These are phyloP conservation scores for Alosa sapidissima DNA, from an alignment of 2,797 vertebrate genomes.

Conservation along the genomic window DNA sequence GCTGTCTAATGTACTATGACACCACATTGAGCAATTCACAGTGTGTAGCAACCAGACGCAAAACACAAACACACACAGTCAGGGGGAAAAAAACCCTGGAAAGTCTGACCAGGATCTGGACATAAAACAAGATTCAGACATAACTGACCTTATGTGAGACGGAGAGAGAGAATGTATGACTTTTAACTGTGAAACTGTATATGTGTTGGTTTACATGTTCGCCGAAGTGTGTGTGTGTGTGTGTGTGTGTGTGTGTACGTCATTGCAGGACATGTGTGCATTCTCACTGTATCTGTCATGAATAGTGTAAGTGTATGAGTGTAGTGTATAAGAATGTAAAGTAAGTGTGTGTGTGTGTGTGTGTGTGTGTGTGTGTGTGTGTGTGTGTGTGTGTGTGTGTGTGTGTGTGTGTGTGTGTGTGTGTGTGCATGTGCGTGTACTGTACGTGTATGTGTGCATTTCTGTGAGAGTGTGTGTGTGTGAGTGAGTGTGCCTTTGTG, in stretches of 20 bases:
- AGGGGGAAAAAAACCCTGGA: background rate
- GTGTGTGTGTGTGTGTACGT: background rate
- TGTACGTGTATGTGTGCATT: too few relatives aligned
- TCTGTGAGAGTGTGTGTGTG: too few relatives aligned
- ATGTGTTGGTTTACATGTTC: background rate
- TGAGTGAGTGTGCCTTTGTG: too few relatives aligned
- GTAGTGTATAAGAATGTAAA: background rate
- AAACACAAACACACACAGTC: background rate
- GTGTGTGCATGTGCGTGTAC: too few relatives aligned
- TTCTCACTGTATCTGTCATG: background rate
- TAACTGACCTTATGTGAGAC: background rate
- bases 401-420: background rate
- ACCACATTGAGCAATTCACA: background rate
- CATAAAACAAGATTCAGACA: background rate
- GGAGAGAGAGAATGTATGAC: background rate
- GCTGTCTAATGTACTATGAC: background rate
- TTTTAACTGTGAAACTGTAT: background rate
- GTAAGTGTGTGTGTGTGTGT: background rate
- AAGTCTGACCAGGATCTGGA: background rate
- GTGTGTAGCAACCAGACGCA: constrained; percentile 9
- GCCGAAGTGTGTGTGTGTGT: background rate
- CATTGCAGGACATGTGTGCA: too few relatives aligned
- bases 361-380: background rate
- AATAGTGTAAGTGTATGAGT: background rate
- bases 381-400: too few relatives aligned